These are phyloP conservation scores for Cataglyphis livida DNA, from an alignment of 2,888 invertebrate genomes.

Conservation along the genomic window DNA sequence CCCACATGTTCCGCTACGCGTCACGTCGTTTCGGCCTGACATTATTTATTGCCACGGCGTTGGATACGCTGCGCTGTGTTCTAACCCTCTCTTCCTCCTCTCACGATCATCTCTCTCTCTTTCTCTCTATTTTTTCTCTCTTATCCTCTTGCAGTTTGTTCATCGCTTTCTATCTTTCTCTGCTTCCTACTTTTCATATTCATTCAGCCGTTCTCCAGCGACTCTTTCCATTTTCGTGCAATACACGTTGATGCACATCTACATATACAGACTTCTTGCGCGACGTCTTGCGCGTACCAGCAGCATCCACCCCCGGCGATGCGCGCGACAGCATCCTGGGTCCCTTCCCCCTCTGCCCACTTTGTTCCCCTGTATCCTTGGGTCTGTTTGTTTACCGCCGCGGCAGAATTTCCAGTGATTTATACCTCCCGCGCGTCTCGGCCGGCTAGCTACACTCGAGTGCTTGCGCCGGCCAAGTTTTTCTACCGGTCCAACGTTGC, in stretches of 20 bases:
- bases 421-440: constrained; percentile 56
- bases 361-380: constrained; percentile 59
- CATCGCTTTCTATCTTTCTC: constrained; percentile 1
- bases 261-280: constrained; percentile 54
- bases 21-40: constrained; percentile 70
- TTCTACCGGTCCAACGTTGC: constrained; percentile 39
- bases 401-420: constrained; percentile 64
- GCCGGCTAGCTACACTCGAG: constrained; percentile 45
- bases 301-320: constrained; percentile 31
- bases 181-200: constrained; percentile 7
- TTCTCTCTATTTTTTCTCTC: background rate
- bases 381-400: constrained; percentile 69
- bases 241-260: constrained; percentile 47
- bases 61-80: constrained; percentile 51
- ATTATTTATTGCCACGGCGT: constrained; percentile 67
- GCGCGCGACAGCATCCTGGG: constrained; percentile 37
- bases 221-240: constrained; percentile 45
- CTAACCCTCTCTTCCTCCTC: constrained; percentile 9
- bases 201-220: constrained; percentile 1
- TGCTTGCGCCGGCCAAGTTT: constrained; percentile 45
- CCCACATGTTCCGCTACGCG: constrained; percentile 77
- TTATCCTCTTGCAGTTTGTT: background rate
- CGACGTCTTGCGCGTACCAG: constrained; percentile 57
- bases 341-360: constrained; percentile 21
- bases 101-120: background rate